Conservation (phyloP, 2,113 vertebrate species). For the Chloropsis cyanopogon region DNA sequence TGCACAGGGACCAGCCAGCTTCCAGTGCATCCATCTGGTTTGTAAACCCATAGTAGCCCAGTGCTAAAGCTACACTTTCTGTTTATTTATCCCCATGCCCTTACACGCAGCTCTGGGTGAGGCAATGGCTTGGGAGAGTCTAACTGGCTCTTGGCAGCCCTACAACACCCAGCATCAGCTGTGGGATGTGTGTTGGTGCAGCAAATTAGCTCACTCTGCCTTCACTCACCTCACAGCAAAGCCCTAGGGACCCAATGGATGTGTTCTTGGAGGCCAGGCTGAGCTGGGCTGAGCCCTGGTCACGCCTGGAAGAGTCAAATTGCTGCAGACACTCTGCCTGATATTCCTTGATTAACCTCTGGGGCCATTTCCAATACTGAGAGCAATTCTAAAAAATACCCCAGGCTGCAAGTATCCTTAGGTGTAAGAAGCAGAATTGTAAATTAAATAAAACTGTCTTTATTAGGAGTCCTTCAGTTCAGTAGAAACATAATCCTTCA, state of each 20-base stretch:
- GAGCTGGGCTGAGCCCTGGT: not conserved
- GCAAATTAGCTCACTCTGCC: not conserved
- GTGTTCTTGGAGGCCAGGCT: not conserved
- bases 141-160: not conserved
- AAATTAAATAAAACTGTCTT: not conserved
- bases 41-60: not conserved
- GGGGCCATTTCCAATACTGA: not conserved
- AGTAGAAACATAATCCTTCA: not conserved
- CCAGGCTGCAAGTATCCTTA: not conserved
- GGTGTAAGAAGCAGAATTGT: not conserved
- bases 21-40: constrained; percentile 19
- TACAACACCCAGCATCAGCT: not conserved
- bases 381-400: not conserved
- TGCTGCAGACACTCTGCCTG: not conserved
- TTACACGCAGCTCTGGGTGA: not conserved
- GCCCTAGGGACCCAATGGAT: not conserved
- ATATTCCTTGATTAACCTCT: not conserved
- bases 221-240: not conserved
- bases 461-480: not conserved
- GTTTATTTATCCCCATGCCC: not conserved
- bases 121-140: not conserved
- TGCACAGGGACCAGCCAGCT: constrained; percentile 41
- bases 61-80: not conserved
- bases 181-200: not conserved
- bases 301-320: not conserved